A percentile compares a stretch with the other conserved stretches of the same genome.
Conservation (phyloP, 1,140 invertebrate genomes). For the Sweltsa coloradensis region DNA sequence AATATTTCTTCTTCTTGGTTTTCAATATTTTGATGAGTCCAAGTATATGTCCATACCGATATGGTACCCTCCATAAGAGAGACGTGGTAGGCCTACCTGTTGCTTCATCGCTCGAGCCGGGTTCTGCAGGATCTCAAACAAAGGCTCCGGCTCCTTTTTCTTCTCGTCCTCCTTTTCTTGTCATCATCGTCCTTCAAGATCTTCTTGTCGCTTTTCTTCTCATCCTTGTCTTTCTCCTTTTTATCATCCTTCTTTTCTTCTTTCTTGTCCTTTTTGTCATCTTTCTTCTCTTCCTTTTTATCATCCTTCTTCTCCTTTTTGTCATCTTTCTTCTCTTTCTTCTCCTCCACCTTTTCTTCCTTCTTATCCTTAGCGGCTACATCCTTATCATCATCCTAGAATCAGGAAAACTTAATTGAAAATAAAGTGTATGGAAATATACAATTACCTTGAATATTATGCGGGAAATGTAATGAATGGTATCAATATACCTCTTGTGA, state of each 20-base stretch:
- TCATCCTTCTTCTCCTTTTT: conserved; percentile 43
- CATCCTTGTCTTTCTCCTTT: conserved; percentile 30
- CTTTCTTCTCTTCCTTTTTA: conserved; percentile 38
- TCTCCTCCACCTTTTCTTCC: conserved; percentile 22
- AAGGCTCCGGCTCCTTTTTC: conserved; percentile 56
- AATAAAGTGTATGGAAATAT: background rate
- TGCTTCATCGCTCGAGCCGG: conserved; percentile 88
- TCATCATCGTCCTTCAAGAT: conserved; percentile 31
- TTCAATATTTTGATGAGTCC: too few relatives aligned
- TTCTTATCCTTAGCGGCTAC: conserved; percentile 20
- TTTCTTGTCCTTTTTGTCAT: conserved; percentile 31
- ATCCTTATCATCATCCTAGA: conserved; percentile 32
- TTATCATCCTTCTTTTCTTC: conserved; percentile 32
- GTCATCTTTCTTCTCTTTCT: conserved; percentile 38
- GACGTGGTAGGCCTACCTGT: conserved; percentile 39
- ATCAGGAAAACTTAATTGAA: conserved; percentile 13
- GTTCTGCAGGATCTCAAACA: conserved; percentile 86
- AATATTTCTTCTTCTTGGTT: too few relatives aligned
- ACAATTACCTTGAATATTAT: background rate
- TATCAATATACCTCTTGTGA: too few relatives aligned
- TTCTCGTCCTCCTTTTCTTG: conserved; percentile 49
- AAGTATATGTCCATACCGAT: too few relatives aligned
- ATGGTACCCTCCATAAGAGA: too few relatives aligned
- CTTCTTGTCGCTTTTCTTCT: conserved; percentile 30
- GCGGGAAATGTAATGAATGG: background rate